These are phyloP conservation scores for Leptopilina drosophilae DNA, from an alignment of 2,888 invertebrate genomes.

Conservation along the genomic window DNA sequence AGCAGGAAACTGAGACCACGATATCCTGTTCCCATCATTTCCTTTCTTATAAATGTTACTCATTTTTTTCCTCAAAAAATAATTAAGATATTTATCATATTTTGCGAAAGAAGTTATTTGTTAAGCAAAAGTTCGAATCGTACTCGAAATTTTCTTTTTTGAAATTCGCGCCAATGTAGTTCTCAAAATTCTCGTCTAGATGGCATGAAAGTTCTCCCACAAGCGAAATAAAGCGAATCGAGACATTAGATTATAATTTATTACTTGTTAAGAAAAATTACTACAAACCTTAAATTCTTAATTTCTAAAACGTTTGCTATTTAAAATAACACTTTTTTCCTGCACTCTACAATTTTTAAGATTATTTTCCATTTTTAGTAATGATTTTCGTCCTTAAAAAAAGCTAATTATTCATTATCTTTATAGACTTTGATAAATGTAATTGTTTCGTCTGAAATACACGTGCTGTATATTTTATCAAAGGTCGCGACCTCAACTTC, in stretches of 20 bases:
- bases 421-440: conserved; percentile 20
- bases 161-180: no score
- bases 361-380: not conserved
- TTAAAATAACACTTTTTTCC: not conserved
- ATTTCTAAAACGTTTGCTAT: no score
- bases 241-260: no score
- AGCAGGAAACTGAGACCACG: conserved; percentile 31
- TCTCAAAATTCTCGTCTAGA: no score
- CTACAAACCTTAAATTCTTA: no score
- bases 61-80: not conserved
- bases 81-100: no score
- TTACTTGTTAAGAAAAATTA: no score
- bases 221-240: no score
- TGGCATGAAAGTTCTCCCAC: no score
- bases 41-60: not conserved
- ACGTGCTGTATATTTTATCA: conserved; percentile 33
- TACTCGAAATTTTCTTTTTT: no score
- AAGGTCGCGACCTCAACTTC: conserved; percentile 16
- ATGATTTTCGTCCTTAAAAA: not conserved
- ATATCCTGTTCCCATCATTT: conserved; percentile 27
- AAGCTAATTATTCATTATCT: conserved; percentile 5
- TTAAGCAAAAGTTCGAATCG: no score
- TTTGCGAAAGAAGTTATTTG: no score
- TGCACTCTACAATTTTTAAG: not conserved
- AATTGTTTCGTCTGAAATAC: conserved; percentile 20